Conservation (phyloP, 1,140 invertebrate species). For the Ips typographus region DNA sequence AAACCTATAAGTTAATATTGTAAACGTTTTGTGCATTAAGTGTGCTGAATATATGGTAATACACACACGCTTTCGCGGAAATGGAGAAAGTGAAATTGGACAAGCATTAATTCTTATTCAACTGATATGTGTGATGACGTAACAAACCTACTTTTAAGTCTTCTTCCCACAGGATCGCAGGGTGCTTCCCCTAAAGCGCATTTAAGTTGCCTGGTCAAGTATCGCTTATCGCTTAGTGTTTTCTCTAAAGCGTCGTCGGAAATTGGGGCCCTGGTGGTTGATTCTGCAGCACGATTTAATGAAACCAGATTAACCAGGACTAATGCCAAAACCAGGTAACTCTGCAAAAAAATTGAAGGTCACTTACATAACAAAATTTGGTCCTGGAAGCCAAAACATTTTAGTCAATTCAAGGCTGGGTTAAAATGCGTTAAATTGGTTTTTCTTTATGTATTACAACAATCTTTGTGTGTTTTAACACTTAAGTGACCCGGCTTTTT, state of each 20-base stretch:
- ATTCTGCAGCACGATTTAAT: constrained; percentile 2
- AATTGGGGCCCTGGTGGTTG: constrained; percentile 48
- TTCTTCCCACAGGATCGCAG: constrained; percentile 69
- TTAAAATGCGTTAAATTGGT: too few relatives aligned
- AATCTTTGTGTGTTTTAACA: too few relatives aligned
- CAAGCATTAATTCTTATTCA: background rate
- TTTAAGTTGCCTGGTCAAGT: constrained; percentile 67
- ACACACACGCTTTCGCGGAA: constrained; percentile 28
- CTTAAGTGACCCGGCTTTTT: too few relatives aligned
- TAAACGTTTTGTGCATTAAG: background rate
- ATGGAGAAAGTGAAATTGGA: constrained; percentile 29
- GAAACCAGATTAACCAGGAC: background rate
- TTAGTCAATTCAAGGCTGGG: too few relatives aligned
- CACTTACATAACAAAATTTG: too few relatives aligned
- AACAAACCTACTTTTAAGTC: constrained; percentile 65
- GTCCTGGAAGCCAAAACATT: too few relatives aligned
- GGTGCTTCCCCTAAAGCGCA: constrained; percentile 69
- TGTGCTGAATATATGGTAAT: too few relatives aligned
- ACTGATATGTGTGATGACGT: background rate
- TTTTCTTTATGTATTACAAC: too few relatives aligned
- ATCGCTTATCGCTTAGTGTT: constrained; percentile 68
- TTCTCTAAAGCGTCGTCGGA: constrained; percentile 65
- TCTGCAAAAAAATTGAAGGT: too few relatives aligned
- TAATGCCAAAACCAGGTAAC: background rate
- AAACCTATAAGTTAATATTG: constrained; percentile 60